These are phyloP conservation scores for Lepas anatifera DNA, from an alignment of 2,888 invertebrate genomes.

Conservation along the genomic window DNA sequence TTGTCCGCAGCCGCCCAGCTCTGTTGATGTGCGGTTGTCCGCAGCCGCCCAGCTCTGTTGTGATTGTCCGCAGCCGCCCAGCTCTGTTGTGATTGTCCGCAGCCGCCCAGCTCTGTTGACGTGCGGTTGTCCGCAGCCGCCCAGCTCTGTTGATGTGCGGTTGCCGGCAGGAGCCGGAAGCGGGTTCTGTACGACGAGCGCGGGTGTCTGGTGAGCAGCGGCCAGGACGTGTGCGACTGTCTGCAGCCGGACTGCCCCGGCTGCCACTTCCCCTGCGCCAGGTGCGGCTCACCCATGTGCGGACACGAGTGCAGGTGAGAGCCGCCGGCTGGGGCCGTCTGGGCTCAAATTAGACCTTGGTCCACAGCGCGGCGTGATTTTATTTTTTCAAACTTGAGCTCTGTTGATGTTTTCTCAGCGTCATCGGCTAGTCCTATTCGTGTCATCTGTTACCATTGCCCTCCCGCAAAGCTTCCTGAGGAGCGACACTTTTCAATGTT, in stretches of 20 bases:
- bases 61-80: too few species aligned
- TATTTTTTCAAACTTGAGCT: too few species aligned
- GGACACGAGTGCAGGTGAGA: conserved; percentile 61
- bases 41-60: background rate
- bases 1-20: too few species aligned
- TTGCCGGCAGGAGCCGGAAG: background rate
- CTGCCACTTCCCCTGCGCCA: conserved; percentile 67
- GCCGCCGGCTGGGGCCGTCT: too few species aligned
- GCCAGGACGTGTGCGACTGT: conserved; percentile 72
- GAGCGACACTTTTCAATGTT: too few species aligned
- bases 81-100: background rate
- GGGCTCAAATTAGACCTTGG: too few species aligned
- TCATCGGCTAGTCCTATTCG: too few species aligned
- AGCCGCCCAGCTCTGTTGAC: background rate
- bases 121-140: background rate
- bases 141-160: background rate
- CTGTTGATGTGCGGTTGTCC: too few species aligned
- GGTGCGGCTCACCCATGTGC: conserved; percentile 61
- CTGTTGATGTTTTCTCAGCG: too few species aligned
- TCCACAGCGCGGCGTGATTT: too few species aligned
- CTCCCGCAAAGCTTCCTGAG: too few species aligned
- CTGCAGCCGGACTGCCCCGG: conserved; percentile 61
- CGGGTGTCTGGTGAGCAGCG: conserved; percentile 49
- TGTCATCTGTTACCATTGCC: too few species aligned
- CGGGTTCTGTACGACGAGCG: conserved; percentile 50